Percentiles rank a stretch among this genome's conserved stretches.
phyloP scores from a whole-genome alignment of 2,888 invertebrate genomes.

The Platycheirus albimanus region DNA sequence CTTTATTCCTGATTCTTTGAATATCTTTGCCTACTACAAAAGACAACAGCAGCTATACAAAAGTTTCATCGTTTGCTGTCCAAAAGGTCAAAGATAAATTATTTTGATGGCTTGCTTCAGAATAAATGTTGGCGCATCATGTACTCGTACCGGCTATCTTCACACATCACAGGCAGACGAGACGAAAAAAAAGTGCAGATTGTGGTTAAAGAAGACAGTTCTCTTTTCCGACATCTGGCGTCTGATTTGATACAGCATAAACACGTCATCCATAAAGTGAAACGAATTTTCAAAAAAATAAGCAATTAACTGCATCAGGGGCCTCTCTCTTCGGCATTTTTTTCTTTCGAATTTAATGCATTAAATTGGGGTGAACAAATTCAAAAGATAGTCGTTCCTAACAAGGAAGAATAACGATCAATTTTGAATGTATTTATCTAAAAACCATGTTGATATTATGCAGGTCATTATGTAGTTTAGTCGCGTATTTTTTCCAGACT shows the following conservation, averaged over 20 bases:
- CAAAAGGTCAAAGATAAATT: slow-evolving; percentile 7
- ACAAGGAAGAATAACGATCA: slow-evolving; percentile 27
- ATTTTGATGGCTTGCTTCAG: background rate
- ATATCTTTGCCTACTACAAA: no score
- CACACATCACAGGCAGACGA: background rate
- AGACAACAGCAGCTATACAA: no score
- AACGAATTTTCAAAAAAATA: slow-evolving; percentile 56
- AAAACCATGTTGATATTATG: slow-evolving; percentile 31
- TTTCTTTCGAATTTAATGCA: background rate
- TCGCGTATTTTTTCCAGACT: background rate
- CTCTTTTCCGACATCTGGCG: slow-evolving; percentile 49
- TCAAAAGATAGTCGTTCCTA: slow-evolving; percentile 42
- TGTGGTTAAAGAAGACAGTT: slow-evolving; percentile 13
- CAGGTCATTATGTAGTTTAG: slow-evolving; percentile 40
- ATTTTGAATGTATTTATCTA: slow-evolving; percentile 55
- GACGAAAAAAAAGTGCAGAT: slow-evolving; percentile 17
- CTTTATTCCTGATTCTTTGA: no score
- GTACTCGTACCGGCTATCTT: background rate
- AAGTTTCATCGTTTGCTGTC: background rate
- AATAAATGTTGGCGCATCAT: slow-evolving; percentile 1
- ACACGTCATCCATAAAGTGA: slow-evolving; percentile 58
- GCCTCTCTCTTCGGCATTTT: background rate
- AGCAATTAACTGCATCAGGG: slow-evolving; percentile 48
- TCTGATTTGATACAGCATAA: slow-evolving; percentile 54
- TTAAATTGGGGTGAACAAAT: slow-evolving; percentile 42